Base-by-base conservation (phyloP, 2,888 invertebrate species). In the Pandemis corylana region DNA sequence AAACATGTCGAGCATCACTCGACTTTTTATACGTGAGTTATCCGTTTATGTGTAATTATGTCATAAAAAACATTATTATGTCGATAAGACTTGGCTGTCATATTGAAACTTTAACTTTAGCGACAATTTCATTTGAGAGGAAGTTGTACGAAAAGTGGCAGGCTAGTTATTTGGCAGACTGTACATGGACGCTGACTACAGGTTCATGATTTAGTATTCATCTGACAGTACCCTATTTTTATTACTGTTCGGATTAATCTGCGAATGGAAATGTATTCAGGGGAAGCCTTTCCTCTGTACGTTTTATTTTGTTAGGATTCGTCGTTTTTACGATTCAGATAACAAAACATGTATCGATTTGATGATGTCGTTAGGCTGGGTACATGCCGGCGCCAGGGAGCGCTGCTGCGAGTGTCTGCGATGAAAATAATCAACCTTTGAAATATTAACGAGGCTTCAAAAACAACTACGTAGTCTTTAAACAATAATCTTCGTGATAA, bases 281-380 rank as follows among this genome's bases (percentile, higher is more conserved):
- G n/a, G 56, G 53, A 44, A 65, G 44, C 71, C 71, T 66, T 71
- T 66, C 59, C 51, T 51, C 53, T 41, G 49, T 49, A 44, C n/a
- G 51, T 36, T 46, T 62, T 75, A 46, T 61, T 66, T 62, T 42
- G 70, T 46, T 44, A 62, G 65, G 69, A 70, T 73, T 59, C 68
- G 68, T 41, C 15, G 70, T 70, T 70, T 70, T 75, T 70, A 75
- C 70, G 70, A 75, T 65, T 75, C 74, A 66, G 70, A 70, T 70
- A 73, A 70, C 74, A 75, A 51, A 74, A 67, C 74, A 67, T 70
- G 74, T 75, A 70, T 75, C 74, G 74, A 74, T 74, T 74, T 65
- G 73, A 75, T 75, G 66, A 75, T 70, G 69, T 70, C 66, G 74
- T 70, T 70, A 67, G 74, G 65, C 68, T 68, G 53, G 41, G 65